phyloP scores from a whole-genome alignment of 2,888 invertebrate genomes.

The Drosophila ezoana region DNA sequence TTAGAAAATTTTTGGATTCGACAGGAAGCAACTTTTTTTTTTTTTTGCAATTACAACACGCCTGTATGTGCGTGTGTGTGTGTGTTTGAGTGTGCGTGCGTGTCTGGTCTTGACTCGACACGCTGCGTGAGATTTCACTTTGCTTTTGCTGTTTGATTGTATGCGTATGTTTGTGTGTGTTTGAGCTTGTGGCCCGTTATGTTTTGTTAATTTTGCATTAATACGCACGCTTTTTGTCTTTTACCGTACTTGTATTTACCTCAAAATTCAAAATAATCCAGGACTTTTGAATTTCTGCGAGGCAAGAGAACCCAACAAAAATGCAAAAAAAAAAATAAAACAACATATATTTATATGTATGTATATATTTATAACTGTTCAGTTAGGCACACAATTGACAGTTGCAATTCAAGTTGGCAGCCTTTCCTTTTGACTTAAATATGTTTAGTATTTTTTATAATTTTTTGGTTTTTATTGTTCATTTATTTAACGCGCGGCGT shows the following conservation, averaged over 20 bases:
- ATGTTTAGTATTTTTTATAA: constrained; percentile 15
- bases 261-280: constrained; percentile 82
- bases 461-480: constrained; percentile 3
- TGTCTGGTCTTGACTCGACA: constrained; percentile 10
- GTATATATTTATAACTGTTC: constrained; percentile 23
- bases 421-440: constrained; percentile 16
- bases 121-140: constrained; percentile 72
- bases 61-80: constrained; percentile 2
- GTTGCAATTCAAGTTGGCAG: constrained; percentile 35
- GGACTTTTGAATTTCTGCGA: constrained; percentile 77
- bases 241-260: constrained; percentile 2
- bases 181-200: constrained; percentile 40
- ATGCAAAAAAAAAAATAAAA: constrained; percentile 27
- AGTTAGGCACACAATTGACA: constrained; percentile 63
- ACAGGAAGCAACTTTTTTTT: constrained; percentile 10
- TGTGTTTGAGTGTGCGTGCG: not conserved
- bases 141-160: constrained; percentile 43
- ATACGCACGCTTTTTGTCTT: constrained; percentile 23
- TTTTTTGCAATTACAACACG: constrained; percentile 6
- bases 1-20: not conserved
- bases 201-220: constrained; percentile 30
- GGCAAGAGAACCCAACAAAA: constrained; percentile 46
- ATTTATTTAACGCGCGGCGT: constrained; percentile 29
- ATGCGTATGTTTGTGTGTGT: not conserved
- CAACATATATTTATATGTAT: constrained; percentile 6